These are phyloP conservation scores for Gouania willdenowi DNA, from an alignment of 2,797 vertebrate species.

Conservation along the genomic window DNA sequence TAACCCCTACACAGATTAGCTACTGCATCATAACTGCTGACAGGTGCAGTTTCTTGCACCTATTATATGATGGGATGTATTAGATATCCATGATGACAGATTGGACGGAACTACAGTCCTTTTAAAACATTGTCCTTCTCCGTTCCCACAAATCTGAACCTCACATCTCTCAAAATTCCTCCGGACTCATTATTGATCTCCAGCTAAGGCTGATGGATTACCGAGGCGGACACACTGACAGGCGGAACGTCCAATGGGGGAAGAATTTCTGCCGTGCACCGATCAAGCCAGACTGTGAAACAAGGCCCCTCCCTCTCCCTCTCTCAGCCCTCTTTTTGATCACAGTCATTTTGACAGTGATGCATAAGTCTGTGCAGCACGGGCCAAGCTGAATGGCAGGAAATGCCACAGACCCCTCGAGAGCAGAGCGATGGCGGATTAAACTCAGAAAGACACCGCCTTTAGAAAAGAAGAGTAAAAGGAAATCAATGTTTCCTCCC, in stretches of 20 bases:
- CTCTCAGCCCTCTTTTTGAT: conserved; percentile 39
- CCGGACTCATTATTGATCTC: conserved; percentile 66
- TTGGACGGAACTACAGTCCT: no score
- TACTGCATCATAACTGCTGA: no score
- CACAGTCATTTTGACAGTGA: conserved; percentile 67
- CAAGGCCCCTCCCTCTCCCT: background rate
- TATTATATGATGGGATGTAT: no score
- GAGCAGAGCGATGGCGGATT: conserved; percentile 55
- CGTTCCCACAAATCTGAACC: conserved; percentile 44
- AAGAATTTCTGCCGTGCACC: conserved; percentile 47
- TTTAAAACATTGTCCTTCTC: conserved; percentile 33
- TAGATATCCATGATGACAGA: no score
- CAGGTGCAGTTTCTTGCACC: no score
- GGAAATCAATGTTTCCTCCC: conserved; percentile 61
- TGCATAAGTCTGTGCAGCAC: conserved; percentile 52
- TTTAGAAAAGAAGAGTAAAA: conserved; percentile 26
- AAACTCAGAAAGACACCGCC: conserved; percentile 50
- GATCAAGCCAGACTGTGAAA: conserved; percentile 45
- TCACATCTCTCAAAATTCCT: conserved; percentile 51
- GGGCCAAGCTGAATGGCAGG: conserved; percentile 49
- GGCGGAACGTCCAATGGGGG: conserved; percentile 51
- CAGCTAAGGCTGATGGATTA: conserved; percentile 63
- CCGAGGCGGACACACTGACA: conserved; percentile 54
- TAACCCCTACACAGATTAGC: no score
- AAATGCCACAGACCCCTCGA: conserved; percentile 62